phyloP scores from a whole-genome alignment of 2,797 vertebrate genomes.

The Apogon hyalosoma region DNA sequence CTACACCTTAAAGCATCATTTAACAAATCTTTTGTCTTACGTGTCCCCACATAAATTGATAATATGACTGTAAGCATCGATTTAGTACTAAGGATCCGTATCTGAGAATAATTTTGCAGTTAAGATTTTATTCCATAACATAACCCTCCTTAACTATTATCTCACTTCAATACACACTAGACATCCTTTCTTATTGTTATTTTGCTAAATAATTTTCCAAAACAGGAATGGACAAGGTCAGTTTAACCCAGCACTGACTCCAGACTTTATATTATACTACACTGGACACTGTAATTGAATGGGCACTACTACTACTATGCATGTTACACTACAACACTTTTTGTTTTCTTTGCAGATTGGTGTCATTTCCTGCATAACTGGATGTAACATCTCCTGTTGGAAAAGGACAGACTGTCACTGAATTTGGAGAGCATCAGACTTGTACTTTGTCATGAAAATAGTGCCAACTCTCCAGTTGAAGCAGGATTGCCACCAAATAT shows the following conservation, averaged over 20 bases:
- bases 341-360: constrained; percentile 65
- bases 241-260: neutral
- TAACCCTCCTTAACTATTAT: constrained; percentile 28
- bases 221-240: no score
- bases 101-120: constrained; percentile 15
- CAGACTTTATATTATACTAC: neutral
- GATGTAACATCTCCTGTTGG: constrained; percentile 20
- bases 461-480: constrained; percentile 46
- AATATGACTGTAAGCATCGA: neutral
- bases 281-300: neutral
- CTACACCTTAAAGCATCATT: neutral
- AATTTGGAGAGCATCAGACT: constrained; percentile 33
- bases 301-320: neutral
- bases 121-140: constrained; percentile 30
- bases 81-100: neutral
- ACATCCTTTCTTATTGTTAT: neutral
- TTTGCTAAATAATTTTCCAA: no score
- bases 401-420: constrained; percentile 28
- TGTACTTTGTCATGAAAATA: constrained; percentile 53
- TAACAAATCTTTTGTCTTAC: neutral
- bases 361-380: constrained; percentile 28
- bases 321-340: constrained; percentile 7
- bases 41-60: neutral
- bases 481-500: constrained; percentile 16
- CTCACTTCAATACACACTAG: neutral